Conservation (phyloP, 1,140 invertebrate species). For the Temnothorax longispinosus region DNA sequence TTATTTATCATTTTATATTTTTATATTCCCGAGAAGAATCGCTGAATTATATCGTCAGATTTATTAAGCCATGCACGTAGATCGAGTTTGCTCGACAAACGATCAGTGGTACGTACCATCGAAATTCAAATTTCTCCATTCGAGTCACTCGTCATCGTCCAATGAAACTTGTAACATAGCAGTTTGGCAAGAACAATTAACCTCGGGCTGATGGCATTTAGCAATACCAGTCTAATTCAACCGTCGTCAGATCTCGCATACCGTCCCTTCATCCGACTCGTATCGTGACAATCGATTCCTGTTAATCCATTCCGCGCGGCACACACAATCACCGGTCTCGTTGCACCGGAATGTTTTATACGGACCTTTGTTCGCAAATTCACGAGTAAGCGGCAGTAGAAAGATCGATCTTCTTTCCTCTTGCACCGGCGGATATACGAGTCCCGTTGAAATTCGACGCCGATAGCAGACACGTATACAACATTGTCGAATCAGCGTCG, state of each 20-base stretch:
- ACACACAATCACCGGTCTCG: constrained; percentile 26
- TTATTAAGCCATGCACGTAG: constrained; percentile 11
- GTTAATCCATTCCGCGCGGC: constrained; percentile 48
- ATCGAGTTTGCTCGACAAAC: constrained; percentile 24
- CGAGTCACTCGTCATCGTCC: constrained; percentile 9
- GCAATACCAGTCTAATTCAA: constrained; percentile 50
- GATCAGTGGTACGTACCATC: constrained; percentile 7
- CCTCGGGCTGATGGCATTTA: constrained; percentile 44
- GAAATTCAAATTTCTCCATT: constrained; percentile 50
- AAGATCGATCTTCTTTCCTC: constrained; percentile 47
- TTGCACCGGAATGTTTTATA: constrained; percentile 58
- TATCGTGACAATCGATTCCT: constrained; percentile 56
- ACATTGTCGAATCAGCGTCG: constrained; percentile 7
- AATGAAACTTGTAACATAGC: constrained; percentile 42
- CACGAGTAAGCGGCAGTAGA: neutral
- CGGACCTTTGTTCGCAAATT: constrained; percentile 36
- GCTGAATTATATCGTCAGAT: constrained; percentile 3
- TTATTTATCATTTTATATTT: neutral
- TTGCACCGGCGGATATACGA: neutral
- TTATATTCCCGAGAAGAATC: neutral
- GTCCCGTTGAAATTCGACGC: constrained; percentile 31
- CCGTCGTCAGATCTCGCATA: constrained; percentile 53
- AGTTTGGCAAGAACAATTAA: constrained; percentile 63
- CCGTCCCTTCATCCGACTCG: constrained; percentile 36
- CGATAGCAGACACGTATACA: constrained; percentile 10